phyloP scores from a whole-genome alignment of 2,797 vertebrate species.

The Ctenopoma multispine region DNA sequence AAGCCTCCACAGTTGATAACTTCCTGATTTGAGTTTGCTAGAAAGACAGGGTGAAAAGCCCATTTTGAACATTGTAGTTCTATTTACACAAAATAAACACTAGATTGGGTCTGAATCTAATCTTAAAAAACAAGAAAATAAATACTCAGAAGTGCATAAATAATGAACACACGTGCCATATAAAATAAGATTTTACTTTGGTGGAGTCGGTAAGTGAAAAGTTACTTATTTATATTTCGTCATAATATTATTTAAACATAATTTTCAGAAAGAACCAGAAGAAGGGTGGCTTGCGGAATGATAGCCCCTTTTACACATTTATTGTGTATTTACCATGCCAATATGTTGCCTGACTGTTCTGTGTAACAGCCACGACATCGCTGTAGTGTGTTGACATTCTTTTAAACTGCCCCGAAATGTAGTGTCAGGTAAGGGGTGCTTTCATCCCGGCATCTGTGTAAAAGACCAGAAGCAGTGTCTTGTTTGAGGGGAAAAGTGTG shows the following conservation, averaged over 20 bases:
- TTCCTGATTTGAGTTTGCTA: slow-evolving; percentile 46
- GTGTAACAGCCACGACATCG: no score
- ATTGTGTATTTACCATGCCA: no score
- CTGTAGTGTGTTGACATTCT: no score
- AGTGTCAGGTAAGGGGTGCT: no score
- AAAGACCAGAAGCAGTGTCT: no score
- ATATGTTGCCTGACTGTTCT: no score
- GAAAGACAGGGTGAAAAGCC: not conserved
- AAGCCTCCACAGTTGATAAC: slow-evolving; percentile 35
- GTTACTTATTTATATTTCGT: no score
- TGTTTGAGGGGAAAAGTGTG: no score
- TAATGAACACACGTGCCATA: not conserved
- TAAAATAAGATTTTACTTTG: not conserved
- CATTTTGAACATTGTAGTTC: not conserved
- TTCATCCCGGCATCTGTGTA: no score
- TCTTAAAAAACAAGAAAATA: not conserved
- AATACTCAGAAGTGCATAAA: not conserved
- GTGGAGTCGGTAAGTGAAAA: not conserved
- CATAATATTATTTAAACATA: no score
- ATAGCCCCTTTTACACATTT: not conserved
- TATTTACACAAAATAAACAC: slow-evolving; percentile 1
- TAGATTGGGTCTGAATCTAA: not conserved
- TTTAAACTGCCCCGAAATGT: no score
- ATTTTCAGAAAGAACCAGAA: not conserved
- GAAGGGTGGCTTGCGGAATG: not conserved